Conservation (phyloP, 2,888 invertebrate species). For the Diplazon laetatorius region DNA sequence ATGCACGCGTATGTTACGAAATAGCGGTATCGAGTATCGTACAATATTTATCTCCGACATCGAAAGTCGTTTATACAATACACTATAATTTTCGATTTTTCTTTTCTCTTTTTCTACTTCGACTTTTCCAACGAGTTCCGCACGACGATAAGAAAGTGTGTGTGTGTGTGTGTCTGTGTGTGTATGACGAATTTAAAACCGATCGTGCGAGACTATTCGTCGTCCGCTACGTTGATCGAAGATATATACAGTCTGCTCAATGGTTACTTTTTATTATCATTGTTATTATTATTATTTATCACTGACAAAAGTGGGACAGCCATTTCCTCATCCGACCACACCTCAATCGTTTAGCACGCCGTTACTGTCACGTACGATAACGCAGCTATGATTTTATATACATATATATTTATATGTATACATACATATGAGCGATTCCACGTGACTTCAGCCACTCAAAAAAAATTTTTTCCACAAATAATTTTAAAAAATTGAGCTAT, state of each 20-base stretch:
- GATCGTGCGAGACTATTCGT: neutral
- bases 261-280: neutral
- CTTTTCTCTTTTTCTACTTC: no score
- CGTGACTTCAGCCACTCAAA: no score
- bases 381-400: neutral
- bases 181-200: neutral
- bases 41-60: neutral
- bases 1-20: no score
- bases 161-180: no score
- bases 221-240: neutral
- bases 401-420: no score
- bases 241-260: no score
- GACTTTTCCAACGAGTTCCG: neutral
- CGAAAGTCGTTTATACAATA: neutral
- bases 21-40: neutral
- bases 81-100: no score
- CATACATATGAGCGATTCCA: no score
- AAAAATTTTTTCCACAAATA: no score
- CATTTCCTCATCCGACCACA: neutral
- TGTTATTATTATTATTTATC: no score
- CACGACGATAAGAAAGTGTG: neutral
- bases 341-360: neutral
- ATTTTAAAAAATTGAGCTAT: no score
- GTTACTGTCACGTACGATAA: neutral
- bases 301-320: neutral